A percentile compares a stretch with the other conserved stretches of the same genome.
Evolutionary conservation across 2,113 vertebrate species (phyloP).

Genomic region (Lepus timidus): DNA sequence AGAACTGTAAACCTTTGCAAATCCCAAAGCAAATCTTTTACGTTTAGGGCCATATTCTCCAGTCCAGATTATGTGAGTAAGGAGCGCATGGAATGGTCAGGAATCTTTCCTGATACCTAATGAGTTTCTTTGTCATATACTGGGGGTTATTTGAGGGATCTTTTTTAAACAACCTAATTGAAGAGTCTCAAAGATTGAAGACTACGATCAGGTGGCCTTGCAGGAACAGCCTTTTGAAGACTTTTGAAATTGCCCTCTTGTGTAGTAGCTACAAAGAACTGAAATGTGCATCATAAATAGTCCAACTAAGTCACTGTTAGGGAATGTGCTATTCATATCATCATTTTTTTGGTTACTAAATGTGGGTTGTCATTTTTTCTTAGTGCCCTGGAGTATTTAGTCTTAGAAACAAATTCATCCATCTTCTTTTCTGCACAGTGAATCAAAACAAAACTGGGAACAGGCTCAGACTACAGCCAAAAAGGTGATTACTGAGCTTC

Average conservation of each 20-base stretch:
- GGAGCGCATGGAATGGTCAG: not conserved
- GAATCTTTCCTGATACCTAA: not conserved
- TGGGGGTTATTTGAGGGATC: not conserved
- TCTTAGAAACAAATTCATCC: slow-evolving; percentile 45
- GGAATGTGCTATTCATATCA: slow-evolving; percentile 51
- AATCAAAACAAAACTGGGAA: slow-evolving; percentile 62
- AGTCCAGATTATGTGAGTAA: not conserved
- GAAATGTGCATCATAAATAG: slow-evolving; percentile 23
- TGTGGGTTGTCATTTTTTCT: slow-evolving; percentile 65
- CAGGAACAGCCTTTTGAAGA: not conserved
- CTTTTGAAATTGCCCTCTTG: not conserved
- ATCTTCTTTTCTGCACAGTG: not conserved
- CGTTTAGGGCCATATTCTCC: not conserved
- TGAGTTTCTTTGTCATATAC: not conserved
- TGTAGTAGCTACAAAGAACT: not conserved
- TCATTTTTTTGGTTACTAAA: slow-evolving; percentile 83
- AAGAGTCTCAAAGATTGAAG: not conserved
- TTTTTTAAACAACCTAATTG: not conserved
- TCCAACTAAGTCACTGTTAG: slow-evolving; percentile 54
- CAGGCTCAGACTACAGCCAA: slow-evolving; percentile 36
- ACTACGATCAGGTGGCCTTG: not conserved
- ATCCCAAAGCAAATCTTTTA: slow-evolving; percentile 1
- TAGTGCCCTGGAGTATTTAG: slow-evolving; percentile 50
- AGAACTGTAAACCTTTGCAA: slow-evolving; percentile 9
- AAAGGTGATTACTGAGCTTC: not conserved